Percentiles rank a stretch among this genome's conserved stretches.
Conservation (phyloP, 2,888 invertebrate genomes). For the Erannis defoliaria region DNA sequence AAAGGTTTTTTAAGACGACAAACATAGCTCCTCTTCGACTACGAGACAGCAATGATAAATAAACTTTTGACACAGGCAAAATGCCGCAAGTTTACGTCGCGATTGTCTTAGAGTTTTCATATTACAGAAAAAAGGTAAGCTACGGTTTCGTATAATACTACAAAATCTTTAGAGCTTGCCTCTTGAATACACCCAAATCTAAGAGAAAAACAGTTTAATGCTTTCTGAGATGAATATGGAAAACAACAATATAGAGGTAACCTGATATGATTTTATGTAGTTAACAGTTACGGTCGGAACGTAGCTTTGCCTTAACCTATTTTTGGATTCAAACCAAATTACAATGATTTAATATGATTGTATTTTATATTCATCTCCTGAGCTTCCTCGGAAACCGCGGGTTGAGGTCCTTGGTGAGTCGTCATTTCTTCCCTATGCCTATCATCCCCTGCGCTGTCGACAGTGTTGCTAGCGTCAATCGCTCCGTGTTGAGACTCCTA, state of each 20-base stretch:
- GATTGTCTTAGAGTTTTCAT: no score
- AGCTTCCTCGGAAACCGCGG: conserved; percentile 70
- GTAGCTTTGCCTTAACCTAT: background rate
- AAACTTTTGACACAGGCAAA: no score
- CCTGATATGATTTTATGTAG: background rate
- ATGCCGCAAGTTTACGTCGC: no score
- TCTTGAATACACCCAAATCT: no score
- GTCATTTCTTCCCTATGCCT: conserved; percentile 84
- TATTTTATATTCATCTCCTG: conserved; percentile 59
- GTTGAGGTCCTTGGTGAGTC: conserved; percentile 66
- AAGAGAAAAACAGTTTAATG: no score
- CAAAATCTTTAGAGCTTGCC: no score
- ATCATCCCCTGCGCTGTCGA: conserved; percentile 77
- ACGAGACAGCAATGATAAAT: no score
- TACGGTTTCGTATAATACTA: no score
- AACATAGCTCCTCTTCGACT: no score
- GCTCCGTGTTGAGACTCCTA: conserved; percentile 61
- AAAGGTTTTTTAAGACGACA: no score
- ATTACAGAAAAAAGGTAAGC: no score
- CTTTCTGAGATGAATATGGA: background rate
- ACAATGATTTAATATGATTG: background rate
- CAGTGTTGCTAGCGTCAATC: conserved; percentile 72
- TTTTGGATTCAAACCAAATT: background rate
- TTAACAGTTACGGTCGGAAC: background rate
- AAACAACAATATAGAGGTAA: background rate